phyloP scores from a whole-genome alignment of 64 coral and sea anemone genomes.

The Anthopleura sola region DNA sequence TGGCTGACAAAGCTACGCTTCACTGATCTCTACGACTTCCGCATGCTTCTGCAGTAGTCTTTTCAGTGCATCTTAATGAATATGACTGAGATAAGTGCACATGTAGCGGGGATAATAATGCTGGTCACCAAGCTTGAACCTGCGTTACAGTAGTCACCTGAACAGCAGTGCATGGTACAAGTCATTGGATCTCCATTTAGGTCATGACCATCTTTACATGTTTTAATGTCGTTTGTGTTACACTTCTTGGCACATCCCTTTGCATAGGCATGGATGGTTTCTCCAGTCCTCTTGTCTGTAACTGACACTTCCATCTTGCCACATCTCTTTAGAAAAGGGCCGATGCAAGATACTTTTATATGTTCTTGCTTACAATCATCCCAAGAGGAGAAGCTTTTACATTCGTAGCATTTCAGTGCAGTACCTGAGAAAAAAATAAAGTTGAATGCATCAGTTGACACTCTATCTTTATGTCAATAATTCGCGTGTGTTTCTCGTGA shows the following conservation, averaged over 20 bases:
- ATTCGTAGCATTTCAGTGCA: too few species aligned
- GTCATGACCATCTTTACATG: not conserved
- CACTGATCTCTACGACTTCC: not conserved
- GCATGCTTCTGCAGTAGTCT: not conserved
- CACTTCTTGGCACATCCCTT: not conserved
- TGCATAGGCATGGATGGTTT: not conserved
- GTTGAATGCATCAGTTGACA: too few species aligned
- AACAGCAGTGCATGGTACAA: not conserved
- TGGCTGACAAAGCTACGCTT: not conserved
- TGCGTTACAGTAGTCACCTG: slow-evolving; percentile 1
- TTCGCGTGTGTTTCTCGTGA: too few species aligned
- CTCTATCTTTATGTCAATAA: too few species aligned
- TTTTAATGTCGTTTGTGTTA: not conserved
- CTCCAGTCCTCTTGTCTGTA: not conserved
- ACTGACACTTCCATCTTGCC: not conserved
- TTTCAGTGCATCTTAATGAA: not conserved
- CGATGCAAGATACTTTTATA: not conserved
- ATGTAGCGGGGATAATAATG: not conserved
- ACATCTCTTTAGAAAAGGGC: not conserved
- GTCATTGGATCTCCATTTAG: not conserved
- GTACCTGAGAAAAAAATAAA: too few species aligned
- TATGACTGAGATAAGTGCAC: too few species aligned
- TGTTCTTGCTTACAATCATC: too few species aligned
- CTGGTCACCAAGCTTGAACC: not conserved
- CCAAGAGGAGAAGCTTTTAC: too few species aligned